Base-by-base conservation (phyloP, 1,140 invertebrate genomes). In the Macrosteles quadrilineatus region DNA sequence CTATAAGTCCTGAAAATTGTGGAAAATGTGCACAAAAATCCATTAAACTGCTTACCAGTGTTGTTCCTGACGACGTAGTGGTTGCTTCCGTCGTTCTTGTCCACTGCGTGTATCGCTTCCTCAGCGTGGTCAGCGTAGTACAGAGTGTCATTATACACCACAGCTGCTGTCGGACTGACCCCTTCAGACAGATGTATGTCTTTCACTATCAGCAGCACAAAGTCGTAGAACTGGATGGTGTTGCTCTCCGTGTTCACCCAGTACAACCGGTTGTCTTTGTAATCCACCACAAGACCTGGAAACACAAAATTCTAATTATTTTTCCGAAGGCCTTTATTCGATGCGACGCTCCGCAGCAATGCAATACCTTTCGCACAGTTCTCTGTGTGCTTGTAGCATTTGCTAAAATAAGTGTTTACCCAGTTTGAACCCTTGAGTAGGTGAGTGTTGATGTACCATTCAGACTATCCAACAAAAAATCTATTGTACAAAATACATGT, bases 181-280 rank as follows among this genome's bases (percentile, higher is more conserved):
- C 63, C 68, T 69, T 73, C 74, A 32, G 75, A 75, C 68, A 77
- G 80, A 73, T 69, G 77, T 21, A 88, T 76, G 23, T 79, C 82
- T 2, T 74, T 73, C 0, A 84, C 76, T 69, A 78, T 79, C 25
- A 81, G 80, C 0, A 75, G 81, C 1, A 76, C 75, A 1, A 93
- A 81, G 72, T 88, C 84, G 71, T 87, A 85, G 75, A 85, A 91
- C 71, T 88, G 87, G 67, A 95, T 87, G n/a, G 78, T 78, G n/a
- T 81, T 80, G 6, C 84, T 82, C 21, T 81, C 83, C 3, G 79
- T 76, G 74, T 87, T 88, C 0, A 90, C 85, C 86, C 90, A 95
- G 80, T 93, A 95, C 32, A 94, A 76, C 11, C 86, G 82, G 31
- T 85, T 76, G 0, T 80, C 79, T 64, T 84, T 82, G 66, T 85